These are phyloP conservation scores for Lasioglossum lativentre DNA, from an alignment of 2,888 invertebrate species.

Conservation along the genomic window DNA sequence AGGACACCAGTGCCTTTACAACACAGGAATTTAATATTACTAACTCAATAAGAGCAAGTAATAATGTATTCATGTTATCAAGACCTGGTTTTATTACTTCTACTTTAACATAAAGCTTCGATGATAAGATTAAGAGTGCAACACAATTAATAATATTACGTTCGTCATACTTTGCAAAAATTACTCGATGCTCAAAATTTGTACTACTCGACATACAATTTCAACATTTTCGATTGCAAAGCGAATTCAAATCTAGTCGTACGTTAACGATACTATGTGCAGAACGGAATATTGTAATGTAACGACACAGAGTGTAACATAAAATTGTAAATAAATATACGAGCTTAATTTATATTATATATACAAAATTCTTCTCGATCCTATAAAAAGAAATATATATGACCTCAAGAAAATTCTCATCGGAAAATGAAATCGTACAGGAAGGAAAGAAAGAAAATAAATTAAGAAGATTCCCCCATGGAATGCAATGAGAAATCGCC, in stretches of 20 bases:
- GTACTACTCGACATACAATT: constrained; percentile 61
- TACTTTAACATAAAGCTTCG: not conserved
- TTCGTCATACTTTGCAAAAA: constrained; percentile 19
- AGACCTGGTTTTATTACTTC: not conserved
- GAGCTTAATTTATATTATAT: constrained; percentile 55
- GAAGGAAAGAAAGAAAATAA: not conserved
- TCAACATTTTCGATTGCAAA: constrained; percentile 63
- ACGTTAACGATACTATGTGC: constrained; percentile 67
- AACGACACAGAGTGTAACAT: constrained; percentile 67
- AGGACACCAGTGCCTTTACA: constrained; percentile 72
- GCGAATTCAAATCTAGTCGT: constrained; percentile 78
- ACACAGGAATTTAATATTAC: constrained; percentile 55
- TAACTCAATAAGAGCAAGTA: constrained; percentile 24
- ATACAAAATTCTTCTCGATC: constrained; percentile 14
- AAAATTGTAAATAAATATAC: constrained; percentile 75
- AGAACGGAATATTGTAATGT: constrained; percentile 70
- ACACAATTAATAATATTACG: constrained; percentile 6
- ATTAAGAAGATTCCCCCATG: not conserved
- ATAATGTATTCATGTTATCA: not conserved
- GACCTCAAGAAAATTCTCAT: too few relatives aligned
- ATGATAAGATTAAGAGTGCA: not conserved
- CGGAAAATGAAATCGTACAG: not conserved
- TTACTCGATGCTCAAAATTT: constrained; percentile 47
- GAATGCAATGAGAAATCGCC: not conserved
- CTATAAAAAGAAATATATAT: not conserved